Percentiles rank a stretch among this genome's conserved stretches.
These are phyloP conservation scores for Dascyllus trimaculatus DNA, from an alignment of 2,113 vertebrate species.

Conservation along the genomic window DNA sequence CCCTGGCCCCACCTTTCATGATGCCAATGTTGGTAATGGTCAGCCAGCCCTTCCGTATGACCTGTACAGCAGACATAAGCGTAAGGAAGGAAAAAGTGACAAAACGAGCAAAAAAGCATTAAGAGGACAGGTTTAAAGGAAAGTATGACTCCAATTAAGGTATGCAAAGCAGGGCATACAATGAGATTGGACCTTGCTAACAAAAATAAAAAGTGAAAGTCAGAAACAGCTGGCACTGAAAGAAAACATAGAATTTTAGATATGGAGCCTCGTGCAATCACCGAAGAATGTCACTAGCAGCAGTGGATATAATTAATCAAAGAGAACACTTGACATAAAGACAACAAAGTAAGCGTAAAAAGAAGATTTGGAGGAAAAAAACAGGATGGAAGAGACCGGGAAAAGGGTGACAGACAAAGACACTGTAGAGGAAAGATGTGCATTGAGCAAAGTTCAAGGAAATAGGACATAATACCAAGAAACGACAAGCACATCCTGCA, in stretches of 20 bases:
- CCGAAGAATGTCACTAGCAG: slow-evolving; percentile 11
- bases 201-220: slow-evolving; percentile 8
- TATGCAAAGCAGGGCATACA: slow-evolving; percentile 8
- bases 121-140: slow-evolving; percentile 7
- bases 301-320: not conserved
- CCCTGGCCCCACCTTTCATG: slow-evolving; percentile 90
- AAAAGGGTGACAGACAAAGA: slow-evolving; percentile 8
- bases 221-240: slow-evolving; percentile 4
- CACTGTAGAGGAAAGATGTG: slow-evolving; percentile 25
- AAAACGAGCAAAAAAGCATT: not conserved
- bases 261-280: not conserved
- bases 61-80: slow-evolving; percentile 79
- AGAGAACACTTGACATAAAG: not conserved
- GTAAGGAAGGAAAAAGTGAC: slow-evolving; percentile 30
- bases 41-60: slow-evolving; percentile 94
- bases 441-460: slow-evolving; percentile 12
- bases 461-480: slow-evolving; percentile 22
- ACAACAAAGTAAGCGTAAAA: not conserved
- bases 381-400: not conserved
- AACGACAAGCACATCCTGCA: slow-evolving; percentile 43
- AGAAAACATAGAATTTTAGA: slow-evolving; percentile 15
- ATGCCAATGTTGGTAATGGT: slow-evolving; percentile 91
- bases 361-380: slow-evolving; percentile 23
- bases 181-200: not conserved
- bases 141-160: not conserved